phyloP scores from a whole-genome alignment of 2,113 vertebrate species.

The Hymenochirus boettgeri region DNA sequence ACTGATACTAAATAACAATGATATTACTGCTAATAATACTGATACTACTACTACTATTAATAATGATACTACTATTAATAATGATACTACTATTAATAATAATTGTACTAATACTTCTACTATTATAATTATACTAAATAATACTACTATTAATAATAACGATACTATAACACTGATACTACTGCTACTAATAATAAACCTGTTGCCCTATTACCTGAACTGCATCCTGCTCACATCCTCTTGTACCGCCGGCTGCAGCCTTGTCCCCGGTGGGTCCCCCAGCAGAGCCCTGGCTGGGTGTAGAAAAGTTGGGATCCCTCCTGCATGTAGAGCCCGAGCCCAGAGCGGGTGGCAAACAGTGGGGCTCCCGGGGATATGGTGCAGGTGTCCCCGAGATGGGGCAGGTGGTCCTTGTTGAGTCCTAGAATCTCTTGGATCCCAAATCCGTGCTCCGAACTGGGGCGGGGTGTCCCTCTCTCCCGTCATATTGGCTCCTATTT shows the following conservation, averaged over 20 bases:
- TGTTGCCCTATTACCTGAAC: slow-evolving; percentile 76
- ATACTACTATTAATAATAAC: too few relatives aligned
- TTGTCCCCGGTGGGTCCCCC: slow-evolving; percentile 81
- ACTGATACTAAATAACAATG: too few relatives aligned
- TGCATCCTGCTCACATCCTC: slow-evolving; percentile 87
- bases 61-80: too few relatives aligned
- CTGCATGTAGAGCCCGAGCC: slow-evolving; percentile 85
- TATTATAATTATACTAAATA: too few relatives aligned
- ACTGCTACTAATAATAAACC: too few relatives aligned
- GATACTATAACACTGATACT: too few relatives aligned
- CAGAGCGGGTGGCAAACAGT: slow-evolving; percentile 78
- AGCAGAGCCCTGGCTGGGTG: slow-evolving; percentile 87
- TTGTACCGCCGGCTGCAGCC: slow-evolving; percentile 79
- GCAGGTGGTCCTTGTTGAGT: slow-evolving; percentile 87
- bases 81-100: too few relatives aligned
- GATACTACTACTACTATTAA: too few relatives aligned
- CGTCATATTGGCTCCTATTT: slow-evolving; percentile 85
- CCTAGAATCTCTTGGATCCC: slow-evolving; percentile 97
- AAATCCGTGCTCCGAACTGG: slow-evolving; percentile 87
- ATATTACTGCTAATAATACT: too few relatives aligned
- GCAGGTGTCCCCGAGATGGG: slow-evolving; percentile 71
- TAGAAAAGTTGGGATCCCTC: slow-evolving; percentile 88
- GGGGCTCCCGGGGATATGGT: slow-evolving; percentile 82
- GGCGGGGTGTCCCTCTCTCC: slow-evolving; percentile 54
- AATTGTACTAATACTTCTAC: too few relatives aligned